These are phyloP conservation scores for Tetheella fluctuosa DNA, from an alignment of 2,888 invertebrate species.

Conservation along the genomic window DNA sequence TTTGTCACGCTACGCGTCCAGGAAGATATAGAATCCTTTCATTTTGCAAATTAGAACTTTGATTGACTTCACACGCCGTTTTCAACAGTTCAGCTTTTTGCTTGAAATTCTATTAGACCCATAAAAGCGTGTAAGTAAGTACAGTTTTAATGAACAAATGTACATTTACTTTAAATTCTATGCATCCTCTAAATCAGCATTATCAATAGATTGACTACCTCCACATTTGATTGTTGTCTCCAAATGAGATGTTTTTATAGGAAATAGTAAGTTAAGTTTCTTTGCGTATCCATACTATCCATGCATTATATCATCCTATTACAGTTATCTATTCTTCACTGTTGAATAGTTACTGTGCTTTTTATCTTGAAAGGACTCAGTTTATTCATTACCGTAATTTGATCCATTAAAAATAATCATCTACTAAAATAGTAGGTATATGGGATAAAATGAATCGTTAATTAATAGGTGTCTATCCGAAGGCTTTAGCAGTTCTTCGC, in stretches of 20 bases:
- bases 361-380: neutral
- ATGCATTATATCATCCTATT: neutral
- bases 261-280: neutral
- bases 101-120: neutral
- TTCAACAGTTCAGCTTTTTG: neutral
- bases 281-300: neutral
- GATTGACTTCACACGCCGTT: neutral
- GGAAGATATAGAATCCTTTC: constrained; percentile 25
- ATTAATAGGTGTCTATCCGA: no score
- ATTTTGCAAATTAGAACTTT: constrained; percentile 22
- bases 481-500: no score
- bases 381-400: neutral
- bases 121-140: neutral
- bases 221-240: constrained; percentile 24
- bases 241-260: neutral
- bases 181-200: neutral
- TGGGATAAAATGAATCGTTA: no score
- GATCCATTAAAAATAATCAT: neutral
- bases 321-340: neutral
- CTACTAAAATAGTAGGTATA: no score
- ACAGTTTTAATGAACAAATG: constrained; percentile 5
- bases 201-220: neutral
- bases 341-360: neutral
- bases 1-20: constrained; percentile 34
- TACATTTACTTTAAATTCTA: constrained; percentile 3